These are phyloP conservation scores for Tinamus guttatus DNA, from an alignment of 2,113 vertebrate species.

Conservation along the genomic window DNA sequence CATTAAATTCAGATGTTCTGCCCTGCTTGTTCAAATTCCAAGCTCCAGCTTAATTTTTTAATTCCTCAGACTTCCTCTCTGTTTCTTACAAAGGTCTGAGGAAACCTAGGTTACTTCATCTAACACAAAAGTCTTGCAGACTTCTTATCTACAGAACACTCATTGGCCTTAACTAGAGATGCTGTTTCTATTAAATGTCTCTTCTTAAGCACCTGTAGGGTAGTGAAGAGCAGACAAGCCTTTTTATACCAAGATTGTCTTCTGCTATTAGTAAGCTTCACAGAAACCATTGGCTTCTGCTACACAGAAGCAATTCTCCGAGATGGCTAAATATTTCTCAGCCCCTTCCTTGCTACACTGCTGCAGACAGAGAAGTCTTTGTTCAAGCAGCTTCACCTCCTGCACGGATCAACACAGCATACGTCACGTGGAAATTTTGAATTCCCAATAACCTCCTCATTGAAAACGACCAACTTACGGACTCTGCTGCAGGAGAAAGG, in stretches of 20 bases:
- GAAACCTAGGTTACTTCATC: not conserved
- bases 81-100: not conserved
- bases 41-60: not conserved
- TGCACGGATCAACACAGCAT: not conserved
- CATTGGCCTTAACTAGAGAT: not conserved
- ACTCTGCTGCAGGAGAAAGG: not conserved
- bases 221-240: not conserved
- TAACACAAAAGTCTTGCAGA: not conserved
- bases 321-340: not conserved
- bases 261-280: not conserved
- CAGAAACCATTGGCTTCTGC: not conserved
- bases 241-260: not conserved
- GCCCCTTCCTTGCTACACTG: accelerated
- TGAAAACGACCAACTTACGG: not conserved
- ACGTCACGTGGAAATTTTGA: not conserved
- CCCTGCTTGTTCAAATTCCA: conserved; percentile 10
- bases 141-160: not conserved
- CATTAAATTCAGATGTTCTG: conserved; percentile 47
- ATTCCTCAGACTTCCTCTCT: not conserved
- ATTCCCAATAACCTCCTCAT: not conserved
- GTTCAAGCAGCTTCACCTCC: not conserved
- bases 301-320: not conserved
- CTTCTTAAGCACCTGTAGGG: not conserved
- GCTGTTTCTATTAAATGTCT: not conserved
- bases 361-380: not conserved